Percentiles rank a stretch among this genome's conserved stretches.
Conservation (phyloP, 2,888 invertebrate genomes). For the Caenorhabditis doughertyi region DNA sequence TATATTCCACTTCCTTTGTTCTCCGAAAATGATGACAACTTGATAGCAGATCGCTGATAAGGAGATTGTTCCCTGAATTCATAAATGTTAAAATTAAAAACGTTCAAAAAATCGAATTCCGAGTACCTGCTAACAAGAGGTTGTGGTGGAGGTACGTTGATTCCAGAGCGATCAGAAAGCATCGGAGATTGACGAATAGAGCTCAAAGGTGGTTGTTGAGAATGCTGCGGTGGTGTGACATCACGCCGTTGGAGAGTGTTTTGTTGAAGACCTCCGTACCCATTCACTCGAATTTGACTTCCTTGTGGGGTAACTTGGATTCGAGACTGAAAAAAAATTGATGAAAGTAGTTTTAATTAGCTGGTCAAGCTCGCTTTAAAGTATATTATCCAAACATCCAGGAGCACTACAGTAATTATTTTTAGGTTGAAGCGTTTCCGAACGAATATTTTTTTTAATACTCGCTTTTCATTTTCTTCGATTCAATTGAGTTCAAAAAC, state of each 20-base stretch:
- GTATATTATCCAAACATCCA: too few relatives aligned
- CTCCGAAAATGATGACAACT: slow-evolving; percentile 71
- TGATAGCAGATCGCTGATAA: slow-evolving; percentile 70
- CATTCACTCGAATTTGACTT: slow-evolving; percentile 57
- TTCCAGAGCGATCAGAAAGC: slow-evolving; percentile 65
- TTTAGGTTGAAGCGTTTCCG: too few relatives aligned
- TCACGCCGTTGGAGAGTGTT: slow-evolving; percentile 59
- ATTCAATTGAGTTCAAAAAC: neutral
- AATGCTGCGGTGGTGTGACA: slow-evolving; percentile 41
- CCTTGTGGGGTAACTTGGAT: slow-evolving; percentile 67
- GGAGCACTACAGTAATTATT: too few relatives aligned
- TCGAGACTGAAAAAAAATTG: slow-evolving; percentile 65
- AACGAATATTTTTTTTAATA: neutral
- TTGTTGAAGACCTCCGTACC: slow-evolving; percentile 55
- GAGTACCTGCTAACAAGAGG: slow-evolving; percentile 55
- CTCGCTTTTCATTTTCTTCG: neutral
- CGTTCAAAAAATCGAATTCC: neutral
- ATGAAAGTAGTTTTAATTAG: too few relatives aligned
- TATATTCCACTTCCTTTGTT: slow-evolving; percentile 65
- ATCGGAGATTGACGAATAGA: slow-evolving; percentile 71
- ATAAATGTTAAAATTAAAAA: slow-evolving; percentile 10
- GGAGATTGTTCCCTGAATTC: slow-evolving; percentile 71
- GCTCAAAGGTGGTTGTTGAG: slow-evolving; percentile 49
- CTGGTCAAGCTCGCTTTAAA: too few relatives aligned
- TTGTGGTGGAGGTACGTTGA: slow-evolving; percentile 52